These are phyloP conservation scores for Villa cingulata DNA, from an alignment of 2,888 invertebrate genomes.

Conservation along the genomic window DNA sequence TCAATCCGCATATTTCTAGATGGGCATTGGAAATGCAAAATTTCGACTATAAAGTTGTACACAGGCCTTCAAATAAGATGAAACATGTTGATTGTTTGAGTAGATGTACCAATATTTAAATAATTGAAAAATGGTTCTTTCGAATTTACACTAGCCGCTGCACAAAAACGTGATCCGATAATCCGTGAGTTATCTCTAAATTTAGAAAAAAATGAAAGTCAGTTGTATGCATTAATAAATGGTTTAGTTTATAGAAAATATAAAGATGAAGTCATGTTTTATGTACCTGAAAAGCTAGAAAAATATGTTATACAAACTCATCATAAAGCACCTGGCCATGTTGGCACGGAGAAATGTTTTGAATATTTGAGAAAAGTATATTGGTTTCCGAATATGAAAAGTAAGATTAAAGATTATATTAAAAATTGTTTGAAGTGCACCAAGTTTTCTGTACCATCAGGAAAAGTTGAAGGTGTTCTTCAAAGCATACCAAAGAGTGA, in stretches of 20 bases:
- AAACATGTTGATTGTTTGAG: constrained; percentile 23
- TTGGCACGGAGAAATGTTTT: no score
- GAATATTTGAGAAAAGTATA: constrained; percentile 2
- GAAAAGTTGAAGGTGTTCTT: constrained; percentile 20
- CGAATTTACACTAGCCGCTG: constrained; percentile 9
- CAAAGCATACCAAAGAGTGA: constrained; percentile 27
- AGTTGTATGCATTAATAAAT: constrained; percentile 7
- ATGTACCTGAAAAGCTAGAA: background rate
- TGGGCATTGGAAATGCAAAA: constrained; percentile 13
- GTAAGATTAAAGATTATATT: constrained; percentile 27
- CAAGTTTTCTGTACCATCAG: constrained; percentile 20
- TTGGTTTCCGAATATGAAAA: constrained; percentile 29
- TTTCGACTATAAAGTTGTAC: constrained; percentile 15
- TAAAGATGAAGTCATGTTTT: constrained; percentile 6
- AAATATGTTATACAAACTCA: no score
- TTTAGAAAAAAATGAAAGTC: constrained; percentile 13
- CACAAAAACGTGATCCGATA: constrained; percentile 13
- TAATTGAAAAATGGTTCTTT: constrained; percentile 10
- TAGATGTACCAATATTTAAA: constrained; percentile 10
- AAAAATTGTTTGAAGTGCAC: constrained; percentile 27
- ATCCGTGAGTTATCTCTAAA: constrained; percentile 14
- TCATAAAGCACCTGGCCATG: no score
- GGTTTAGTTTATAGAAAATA: constrained; percentile 10
- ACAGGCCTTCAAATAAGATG: constrained; percentile 18
- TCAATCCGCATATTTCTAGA: no score